Percentiles rank a stretch among this genome's conserved stretches.
These are phyloP conservation scores for Tridacna gigas DNA, from an alignment of 2,888 invertebrate species.

Conservation along the genomic window DNA sequence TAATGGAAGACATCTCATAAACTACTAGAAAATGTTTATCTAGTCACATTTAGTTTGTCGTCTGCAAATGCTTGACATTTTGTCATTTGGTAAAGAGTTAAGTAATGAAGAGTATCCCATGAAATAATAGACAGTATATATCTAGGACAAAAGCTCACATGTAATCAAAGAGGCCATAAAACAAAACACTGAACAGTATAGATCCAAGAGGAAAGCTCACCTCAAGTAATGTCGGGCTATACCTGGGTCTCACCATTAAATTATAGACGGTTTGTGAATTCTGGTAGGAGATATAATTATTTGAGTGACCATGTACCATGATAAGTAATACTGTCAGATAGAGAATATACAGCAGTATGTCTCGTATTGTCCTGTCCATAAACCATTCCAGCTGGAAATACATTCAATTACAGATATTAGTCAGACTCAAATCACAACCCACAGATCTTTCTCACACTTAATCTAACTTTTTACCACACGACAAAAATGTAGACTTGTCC, in stretches of 20 bases:
- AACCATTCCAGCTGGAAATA: conserved; percentile 54
- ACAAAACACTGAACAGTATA: too few relatives aligned
- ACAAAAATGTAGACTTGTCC: too few relatives aligned
- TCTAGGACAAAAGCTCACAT: too few relatives aligned
- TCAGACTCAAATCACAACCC: background rate
- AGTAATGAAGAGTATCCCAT: too few relatives aligned
- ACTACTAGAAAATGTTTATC: too few relatives aligned
- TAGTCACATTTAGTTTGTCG: too few relatives aligned
- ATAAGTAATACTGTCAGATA: conserved; percentile 64
- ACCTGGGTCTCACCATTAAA: conserved; percentile 51
- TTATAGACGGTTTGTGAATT: conserved; percentile 48
- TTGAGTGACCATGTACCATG: conserved; percentile 64
- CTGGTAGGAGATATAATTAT: conserved; percentile 46
- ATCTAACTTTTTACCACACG: too few relatives aligned
- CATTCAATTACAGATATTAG: background rate
- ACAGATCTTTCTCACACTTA: background rate
- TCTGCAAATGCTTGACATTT: too few relatives aligned
- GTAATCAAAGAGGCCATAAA: too few relatives aligned
- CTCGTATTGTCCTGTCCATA: conserved; percentile 58
- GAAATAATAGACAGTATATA: too few relatives aligned
- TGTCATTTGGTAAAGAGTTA: too few relatives aligned
- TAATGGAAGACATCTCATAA: too few relatives aligned
- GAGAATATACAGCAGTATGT: conserved; percentile 65
- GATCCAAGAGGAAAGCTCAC: background rate
- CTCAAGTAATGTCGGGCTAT: background rate